Evolutionary conservation across 2,797 vertebrate genomes (phyloP), one percentile per base, ranked within the genome.

Genomic region (Eurystomus glaucurus): DNA sequence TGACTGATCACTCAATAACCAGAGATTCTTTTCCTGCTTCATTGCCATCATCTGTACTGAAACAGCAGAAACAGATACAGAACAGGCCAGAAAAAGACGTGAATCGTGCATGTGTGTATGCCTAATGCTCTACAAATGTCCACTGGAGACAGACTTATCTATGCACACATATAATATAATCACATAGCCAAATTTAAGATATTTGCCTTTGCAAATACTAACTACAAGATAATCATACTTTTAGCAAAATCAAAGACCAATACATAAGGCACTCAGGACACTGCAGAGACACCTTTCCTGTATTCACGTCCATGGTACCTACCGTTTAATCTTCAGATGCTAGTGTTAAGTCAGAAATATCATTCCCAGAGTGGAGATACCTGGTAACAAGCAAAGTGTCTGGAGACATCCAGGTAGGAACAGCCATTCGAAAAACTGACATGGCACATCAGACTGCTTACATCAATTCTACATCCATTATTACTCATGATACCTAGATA

Each of bases 231-330:
- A 25, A 5, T 22, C 39, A n/a, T 6, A n/a, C 26, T 81, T 88
- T 23, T 3, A 35, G 15, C 14, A 16, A 78, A 90, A 60, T 3
- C 20, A 37, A 37, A 65, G 23, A 58, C 18, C 14, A 64, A 35
- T 6, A 43, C 4, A 18, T 4, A 20, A 4, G 0, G 1, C 1
- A 1, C n/a, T 43, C 0, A 0, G 29, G 46, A 71, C 29, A 11
- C 10, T 37, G 33, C 33, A 70, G 26, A 76, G 51, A 31, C 13
- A 35, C 28, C 28, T 62, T 45, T 33, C n/a, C 50, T 50, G 31
- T 29, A 10, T 15, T 51, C 31, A 5, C 3, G 7, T 12, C 11
- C 14, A 0, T 12, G 15, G 19, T 9, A 20, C 8, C 43, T 66
- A 29, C n/a, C 51, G 8, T 66, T 29, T 2, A 35, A n/a, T 50